These are phyloP conservation scores for Chrysomela aeneicollis DNA, from an alignment of 2,888 invertebrate genomes.

Conservation along the genomic window DNA sequence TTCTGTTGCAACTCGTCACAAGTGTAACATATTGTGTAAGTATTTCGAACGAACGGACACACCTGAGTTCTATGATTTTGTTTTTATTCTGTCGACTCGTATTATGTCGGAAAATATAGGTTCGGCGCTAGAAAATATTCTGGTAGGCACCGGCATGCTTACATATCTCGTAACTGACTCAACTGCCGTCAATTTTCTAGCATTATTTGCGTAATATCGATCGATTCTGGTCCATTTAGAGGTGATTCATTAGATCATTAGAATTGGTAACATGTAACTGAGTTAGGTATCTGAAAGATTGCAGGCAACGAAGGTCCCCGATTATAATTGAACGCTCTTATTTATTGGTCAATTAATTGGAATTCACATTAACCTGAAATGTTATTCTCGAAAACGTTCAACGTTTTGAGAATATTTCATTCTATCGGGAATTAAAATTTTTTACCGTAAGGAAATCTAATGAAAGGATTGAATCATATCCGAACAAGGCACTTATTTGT, in stretches of 20 bases:
- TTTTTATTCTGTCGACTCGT: constrained; percentile 11
- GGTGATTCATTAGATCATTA: neutral
- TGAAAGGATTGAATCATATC: no score
- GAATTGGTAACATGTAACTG: neutral
- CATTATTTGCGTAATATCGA: constrained; percentile 5
- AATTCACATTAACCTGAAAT: no score
- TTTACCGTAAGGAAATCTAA: no score
- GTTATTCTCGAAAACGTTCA: no score
- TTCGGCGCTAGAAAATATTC: constrained; percentile 14
- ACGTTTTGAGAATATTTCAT: no score
- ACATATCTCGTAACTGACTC: neutral
- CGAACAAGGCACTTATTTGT: no score
- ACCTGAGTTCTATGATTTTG: constrained; percentile 27
- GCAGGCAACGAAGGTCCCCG: no score
- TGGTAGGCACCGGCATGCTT: constrained; percentile 11
- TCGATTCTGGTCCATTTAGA: constrained; percentile 4
- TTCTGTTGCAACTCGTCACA: constrained; percentile 11
- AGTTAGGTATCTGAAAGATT: no score
- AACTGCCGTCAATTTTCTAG: constrained; percentile 16
- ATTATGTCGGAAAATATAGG: constrained; percentile 20
- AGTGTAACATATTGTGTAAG: constrained; percentile 41
- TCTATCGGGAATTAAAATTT: no score
- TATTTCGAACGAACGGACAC: constrained; percentile 26
- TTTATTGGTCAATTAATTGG: no score
- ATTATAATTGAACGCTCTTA: no score